Conservation (phyloP, 2,113 vertebrate genomes). For the Lepus americanus region DNA sequence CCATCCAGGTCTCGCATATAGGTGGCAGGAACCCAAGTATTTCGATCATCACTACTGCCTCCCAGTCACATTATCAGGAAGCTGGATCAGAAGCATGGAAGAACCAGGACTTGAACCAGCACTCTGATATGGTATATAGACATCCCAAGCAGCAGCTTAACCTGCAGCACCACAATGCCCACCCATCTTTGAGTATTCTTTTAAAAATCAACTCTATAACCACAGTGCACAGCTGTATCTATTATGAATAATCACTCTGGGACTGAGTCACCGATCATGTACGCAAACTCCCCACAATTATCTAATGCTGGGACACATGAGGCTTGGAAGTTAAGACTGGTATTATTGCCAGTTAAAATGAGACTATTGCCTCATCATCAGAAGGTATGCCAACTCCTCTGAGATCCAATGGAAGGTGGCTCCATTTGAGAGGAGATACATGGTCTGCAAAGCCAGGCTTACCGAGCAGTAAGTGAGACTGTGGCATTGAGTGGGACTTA, state of each 20-base stretch:
- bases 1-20: too few species aligned
- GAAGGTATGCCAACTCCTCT: not conserved
- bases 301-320: not conserved
- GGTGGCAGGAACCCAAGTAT: too few species aligned
- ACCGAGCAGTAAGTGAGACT: not conserved
- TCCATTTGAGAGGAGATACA: not conserved
- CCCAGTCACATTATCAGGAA: too few species aligned
- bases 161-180: too few species aligned
- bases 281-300: not conserved
- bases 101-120: too few species aligned
- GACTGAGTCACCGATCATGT: not conserved
- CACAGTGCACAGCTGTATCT: not conserved
- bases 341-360: not conserved
- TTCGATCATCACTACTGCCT: too few species aligned
- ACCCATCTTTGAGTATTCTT: not conserved
- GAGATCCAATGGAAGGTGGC: not conserved
- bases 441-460: not conserved
- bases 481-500: not conserved
- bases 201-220: slow-evolving; percentile 11
- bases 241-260: not conserved
- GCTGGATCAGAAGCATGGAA: too few species aligned
- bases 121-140: too few species aligned
- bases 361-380: slow-evolving; percentile 2
- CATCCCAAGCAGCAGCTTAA: too few species aligned
- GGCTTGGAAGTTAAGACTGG: not conserved